Base-by-base conservation (phyloP, 1,140 invertebrate genomes). In the Ladona fulva region DNA sequence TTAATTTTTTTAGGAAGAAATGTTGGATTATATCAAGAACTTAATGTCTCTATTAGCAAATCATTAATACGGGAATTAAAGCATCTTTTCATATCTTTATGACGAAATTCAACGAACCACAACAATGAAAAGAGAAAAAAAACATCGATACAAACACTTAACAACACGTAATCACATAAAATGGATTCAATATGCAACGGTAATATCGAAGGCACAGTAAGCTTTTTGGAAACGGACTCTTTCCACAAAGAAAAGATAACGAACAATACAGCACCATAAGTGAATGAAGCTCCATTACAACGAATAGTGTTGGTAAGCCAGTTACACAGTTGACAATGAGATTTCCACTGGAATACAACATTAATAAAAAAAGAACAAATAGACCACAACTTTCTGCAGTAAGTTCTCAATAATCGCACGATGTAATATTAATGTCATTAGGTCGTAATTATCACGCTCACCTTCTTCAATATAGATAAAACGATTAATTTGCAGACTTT, bases 111-210 rank as follows among this genome's bases (percentile, higher is more conserved):
- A 37, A 37, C 29, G 29, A 37, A 37, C 29, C 29, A 37, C 1
- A 37, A 37, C 8, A 37, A 37, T 37, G 29, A 37, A 37, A 37
- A 37, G 29, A 37, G 29, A 66, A 66, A 19, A 52, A 10, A 66
- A 66, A 66, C 14, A 22, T 22, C 52, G 14, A 22, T 66, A 22
- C 14, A 66, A 66, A 66, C 52, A 66, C 52, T 19, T 22, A 66
- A 66, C 52, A 66, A 66, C n/a, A 22, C 14, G 52, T 66, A 22
- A 66, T 12, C 52, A 66, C 52, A 66, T 1, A 66, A 66, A 22
- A 66, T 66, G 52, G 52, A 66, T 66, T 66, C n/a, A 66, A 22
- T 19, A 66, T 66, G 52, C 52, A 66, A 66, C n/a, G 52, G n/a
- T 22, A 22, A 66, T 66, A 66, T 22, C 12, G 52, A 66, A 66